Conservation (phyloP, 2,888 invertebrate species). For the Camptogramma bilineatum region DNA sequence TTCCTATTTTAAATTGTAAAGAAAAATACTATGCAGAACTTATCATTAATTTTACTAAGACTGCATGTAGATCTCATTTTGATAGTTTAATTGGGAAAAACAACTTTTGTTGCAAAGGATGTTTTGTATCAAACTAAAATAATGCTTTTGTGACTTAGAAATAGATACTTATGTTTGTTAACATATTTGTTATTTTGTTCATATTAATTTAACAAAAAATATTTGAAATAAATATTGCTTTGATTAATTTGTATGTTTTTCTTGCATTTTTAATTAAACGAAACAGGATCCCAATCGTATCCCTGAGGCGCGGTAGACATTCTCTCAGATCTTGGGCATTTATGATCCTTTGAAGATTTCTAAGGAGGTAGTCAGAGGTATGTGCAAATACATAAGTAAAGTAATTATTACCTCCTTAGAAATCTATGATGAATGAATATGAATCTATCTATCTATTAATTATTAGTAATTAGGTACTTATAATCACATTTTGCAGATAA, state of each 20-base stretch:
- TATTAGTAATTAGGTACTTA: no score
- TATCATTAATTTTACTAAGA: conserved; percentile 39
- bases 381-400: no score
- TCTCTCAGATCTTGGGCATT: no score
- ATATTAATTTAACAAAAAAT: conserved; percentile 72
- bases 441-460: no score
- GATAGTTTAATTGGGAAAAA: conserved; percentile 36
- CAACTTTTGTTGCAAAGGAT: conserved; percentile 26
- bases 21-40: conserved; percentile 14
- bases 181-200: conserved; percentile 80
- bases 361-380: no score
- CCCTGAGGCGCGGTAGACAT: no score
- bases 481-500: no score
- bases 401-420: no score
- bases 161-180: conserved; percentile 79
- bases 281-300: no score
- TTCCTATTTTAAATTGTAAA: conserved; percentile 20
- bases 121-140: conserved; percentile 18
- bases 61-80: conserved; percentile 59
- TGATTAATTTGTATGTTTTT: conserved; percentile 40
- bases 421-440: no score
- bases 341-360: no score
- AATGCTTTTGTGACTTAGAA: conserved; percentile 76
- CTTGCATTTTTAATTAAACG: background rate
- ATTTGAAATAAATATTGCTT: conserved; percentile 79